These are phyloP conservation scores for Eumacrocentrus americanus DNA, from an alignment of 2,888 invertebrate species.

Conservation along the genomic window DNA sequence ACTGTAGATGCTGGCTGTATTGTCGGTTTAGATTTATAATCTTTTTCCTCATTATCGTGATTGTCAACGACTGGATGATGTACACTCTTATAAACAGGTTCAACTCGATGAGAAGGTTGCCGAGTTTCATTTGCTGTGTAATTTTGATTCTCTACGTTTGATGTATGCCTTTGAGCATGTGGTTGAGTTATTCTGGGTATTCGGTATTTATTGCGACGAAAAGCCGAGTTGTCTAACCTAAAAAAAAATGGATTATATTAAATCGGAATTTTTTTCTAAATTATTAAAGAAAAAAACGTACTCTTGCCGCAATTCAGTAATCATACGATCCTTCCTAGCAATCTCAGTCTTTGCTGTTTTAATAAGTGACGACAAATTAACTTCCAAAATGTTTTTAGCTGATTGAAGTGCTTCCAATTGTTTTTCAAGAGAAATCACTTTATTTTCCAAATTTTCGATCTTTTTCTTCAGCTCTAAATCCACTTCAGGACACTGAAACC, in stretches of 20 bases:
- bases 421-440: conserved; percentile 27
- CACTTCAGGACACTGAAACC: conserved; percentile 48
- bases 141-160: too few relatives aligned
- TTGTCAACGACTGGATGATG: too few relatives aligned
- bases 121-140: too few relatives aligned
- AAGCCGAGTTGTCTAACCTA: conserved; percentile 55
- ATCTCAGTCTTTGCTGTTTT: conserved; percentile 64
- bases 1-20: conserved; percentile 39
- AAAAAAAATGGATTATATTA: conserved; percentile 29
- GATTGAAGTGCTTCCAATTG: conserved; percentile 39
- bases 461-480: conserved; percentile 44
- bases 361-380: conserved; percentile 62
- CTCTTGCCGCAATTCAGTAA: conserved; percentile 60
- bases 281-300: conserved; percentile 38
- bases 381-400: conserved; percentile 54
- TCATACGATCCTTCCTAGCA: conserved; percentile 61
- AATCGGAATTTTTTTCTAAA: too few relatives aligned
- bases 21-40: neutral
- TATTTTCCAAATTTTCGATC: conserved; percentile 37
- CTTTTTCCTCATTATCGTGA: neutral
- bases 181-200: too few relatives aligned
- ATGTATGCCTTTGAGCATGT: too few relatives aligned
- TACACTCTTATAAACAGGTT: neutral
- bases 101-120: too few relatives aligned
- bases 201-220: conserved; percentile 43